Percentiles rank a stretch among this genome's conserved stretches.
Evolutionary conservation across 2,113 vertebrate genomes (phyloP).

Genomic region (Solenodon paradoxus): DNA sequence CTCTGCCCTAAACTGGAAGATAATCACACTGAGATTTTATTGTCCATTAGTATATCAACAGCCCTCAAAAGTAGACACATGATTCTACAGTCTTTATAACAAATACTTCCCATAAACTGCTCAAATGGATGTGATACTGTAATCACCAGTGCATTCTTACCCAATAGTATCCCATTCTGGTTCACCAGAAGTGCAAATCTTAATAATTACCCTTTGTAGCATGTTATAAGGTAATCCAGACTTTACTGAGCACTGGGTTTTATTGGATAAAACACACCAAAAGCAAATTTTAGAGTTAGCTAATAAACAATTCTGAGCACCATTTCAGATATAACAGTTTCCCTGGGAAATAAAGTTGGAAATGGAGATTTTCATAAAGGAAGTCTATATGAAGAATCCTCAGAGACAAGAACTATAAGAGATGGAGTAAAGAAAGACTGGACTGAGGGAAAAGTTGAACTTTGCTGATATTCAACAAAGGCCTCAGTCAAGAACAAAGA

Average conservation of each 20-base stretch:
- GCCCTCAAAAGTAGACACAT: no score
- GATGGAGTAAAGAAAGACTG: background rate
- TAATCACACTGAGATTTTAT: no score
- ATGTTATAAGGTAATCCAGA: background rate
- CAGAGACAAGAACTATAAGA: background rate
- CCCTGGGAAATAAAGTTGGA: background rate
- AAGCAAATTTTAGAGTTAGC: background rate
- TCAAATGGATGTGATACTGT: no score
- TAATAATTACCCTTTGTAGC: background rate
- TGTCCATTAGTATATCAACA: no score
- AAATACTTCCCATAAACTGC: no score
- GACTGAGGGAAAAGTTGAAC: background rate
- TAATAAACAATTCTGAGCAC: background rate
- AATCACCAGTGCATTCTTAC: no score
- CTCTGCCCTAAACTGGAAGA: no score
- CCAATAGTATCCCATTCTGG: no score
- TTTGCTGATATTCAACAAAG: rapidly evolving
- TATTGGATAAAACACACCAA: background rate
- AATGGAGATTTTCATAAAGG: background rate
- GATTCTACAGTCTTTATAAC: no score
- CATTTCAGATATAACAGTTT: background rate
- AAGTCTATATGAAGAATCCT: background rate
- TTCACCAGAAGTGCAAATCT: no score
- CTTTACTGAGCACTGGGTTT: background rate
- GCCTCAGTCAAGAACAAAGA: background rate